Base-by-base conservation (phyloP, 53 echinoderm and acorn worm genomes). In the Henricia sp. region DNA sequence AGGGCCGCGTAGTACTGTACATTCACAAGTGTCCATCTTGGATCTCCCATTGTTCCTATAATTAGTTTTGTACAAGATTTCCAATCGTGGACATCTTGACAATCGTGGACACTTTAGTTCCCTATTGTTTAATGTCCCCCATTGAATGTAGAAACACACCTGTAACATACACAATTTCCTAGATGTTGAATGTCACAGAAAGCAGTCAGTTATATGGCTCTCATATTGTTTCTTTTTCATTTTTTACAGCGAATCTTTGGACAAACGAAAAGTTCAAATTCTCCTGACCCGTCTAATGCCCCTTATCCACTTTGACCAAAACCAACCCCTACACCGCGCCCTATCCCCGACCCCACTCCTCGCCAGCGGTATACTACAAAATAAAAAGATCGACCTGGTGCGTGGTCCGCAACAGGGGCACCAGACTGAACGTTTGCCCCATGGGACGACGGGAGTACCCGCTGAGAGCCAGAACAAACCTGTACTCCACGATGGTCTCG, bases 261-360 rank as follows among this genome's bases (percentile, higher is more conserved):
- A 94, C 74, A 91, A 91, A 70, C 55, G 66, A 29, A 95, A 95
- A 68, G 92, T 99, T 0, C 90, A 95, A 43, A 29, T 64, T 29
- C 90, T 99, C 23, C 82, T 99, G 19, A 68, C 76, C 20, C 83
- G 80, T 43, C 82, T 99, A 30, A 90, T 95, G 90, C 99, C 99
- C 14, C 95, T 84, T 28, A 82, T 97, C 68, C 99, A 86, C 44
- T 99, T 99, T 48, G 70, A 84, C 44, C 72, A 68, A 30, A 71
- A 86, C 67, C 63, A 36, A 37, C 76, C 73, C 8, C 46, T 71
- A 21, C 89, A 84, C 48, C 74, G 84, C 28, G 11, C 57, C 24
- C 60, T 55, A 29, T 68, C 86, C 16, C 86, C 88, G 16, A 84
- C 84, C 33, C 93, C 95, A 60, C 88, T 96, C 70, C 93, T 90